phyloP scores from a whole-genome alignment of 1,140 invertebrate genomes.

The Fopius arisanus region DNA sequence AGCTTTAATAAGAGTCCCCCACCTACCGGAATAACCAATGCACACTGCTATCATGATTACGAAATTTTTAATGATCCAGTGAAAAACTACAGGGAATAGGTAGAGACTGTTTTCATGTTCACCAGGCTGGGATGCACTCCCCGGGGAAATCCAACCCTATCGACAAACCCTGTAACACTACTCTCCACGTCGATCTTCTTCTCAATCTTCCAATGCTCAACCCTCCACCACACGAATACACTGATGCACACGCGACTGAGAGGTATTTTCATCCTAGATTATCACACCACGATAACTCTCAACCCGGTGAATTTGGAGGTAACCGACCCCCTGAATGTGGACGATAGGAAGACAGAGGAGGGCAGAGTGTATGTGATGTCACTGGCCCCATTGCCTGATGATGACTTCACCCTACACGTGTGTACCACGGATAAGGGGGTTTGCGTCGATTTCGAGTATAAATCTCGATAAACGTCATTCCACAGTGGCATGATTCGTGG shows the following conservation, averaged over 20 bases:
- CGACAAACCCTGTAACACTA: slow-evolving; percentile 24
- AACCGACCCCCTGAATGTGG: background rate
- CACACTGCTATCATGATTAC: background rate
- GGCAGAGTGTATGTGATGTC: background rate
- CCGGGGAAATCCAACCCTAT: slow-evolving; percentile 31
- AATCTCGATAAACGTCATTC: background rate
- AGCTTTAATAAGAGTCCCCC: background rate
- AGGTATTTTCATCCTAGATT: slow-evolving; percentile 22
- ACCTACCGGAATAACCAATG: background rate
- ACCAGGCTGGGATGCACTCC: background rate
- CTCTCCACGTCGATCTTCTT: background rate
- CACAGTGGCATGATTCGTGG: slow-evolving; percentile 19
- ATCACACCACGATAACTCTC: slow-evolving; percentile 22
- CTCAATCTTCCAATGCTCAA: background rate
- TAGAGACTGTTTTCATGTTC: slow-evolving; percentile 15
- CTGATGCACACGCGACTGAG: background rate
- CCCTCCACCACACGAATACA: background rate
- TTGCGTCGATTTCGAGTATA: background rate
- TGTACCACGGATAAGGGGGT: background rate
- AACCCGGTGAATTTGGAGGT: background rate
- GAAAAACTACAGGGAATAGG: background rate
- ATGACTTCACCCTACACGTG: background rate
- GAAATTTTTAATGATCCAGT: slow-evolving; percentile 10
- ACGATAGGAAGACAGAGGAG: slow-evolving; percentile 10
- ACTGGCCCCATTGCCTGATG: background rate